These are phyloP conservation scores for Polyploca ridens DNA, from an alignment of 2,888 invertebrate genomes.

Conservation along the genomic window DNA sequence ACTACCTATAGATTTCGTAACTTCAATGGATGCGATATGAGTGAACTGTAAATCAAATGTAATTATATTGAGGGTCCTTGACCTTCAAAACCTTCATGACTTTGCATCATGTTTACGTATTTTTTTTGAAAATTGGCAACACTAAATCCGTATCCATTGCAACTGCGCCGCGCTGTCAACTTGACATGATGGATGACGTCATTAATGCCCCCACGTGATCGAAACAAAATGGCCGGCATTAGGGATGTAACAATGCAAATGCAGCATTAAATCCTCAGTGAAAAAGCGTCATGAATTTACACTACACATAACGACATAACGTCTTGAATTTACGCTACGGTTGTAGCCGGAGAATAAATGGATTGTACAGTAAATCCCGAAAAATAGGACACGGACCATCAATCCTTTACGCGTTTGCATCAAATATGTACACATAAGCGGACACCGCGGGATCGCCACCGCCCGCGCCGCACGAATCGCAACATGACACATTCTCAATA, in stretches of 20 bases:
- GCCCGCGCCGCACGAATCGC: conserved; percentile 50
- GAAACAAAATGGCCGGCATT: conserved; percentile 61
- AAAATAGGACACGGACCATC: conserved; percentile 64
- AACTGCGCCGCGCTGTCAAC: conserved; percentile 65
- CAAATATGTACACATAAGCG: conserved; percentile 69
- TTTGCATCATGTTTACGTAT: too few relatives aligned
- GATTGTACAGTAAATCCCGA: conserved; percentile 55
- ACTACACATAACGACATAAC: too few relatives aligned
- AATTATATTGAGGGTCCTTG: not conserved
- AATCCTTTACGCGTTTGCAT: conserved; percentile 70
- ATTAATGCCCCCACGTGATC: conserved; percentile 64
- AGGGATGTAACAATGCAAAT: conserved; percentile 48
- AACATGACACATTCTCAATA: conserved; percentile 69
- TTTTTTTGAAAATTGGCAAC: conserved; percentile 29
- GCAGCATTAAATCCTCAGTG: conserved; percentile 14
- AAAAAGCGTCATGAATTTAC: conserved; percentile 9
- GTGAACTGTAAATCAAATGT: too few relatives aligned
- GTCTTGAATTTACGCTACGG: conserved; percentile 21
- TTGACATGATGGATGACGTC: conserved; percentile 74
- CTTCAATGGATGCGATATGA: too few relatives aligned
- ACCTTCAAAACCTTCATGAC: not conserved
- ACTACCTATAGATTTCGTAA: not conserved
- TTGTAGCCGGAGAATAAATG: conserved; percentile 54
- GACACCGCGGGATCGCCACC: conserved; percentile 34
- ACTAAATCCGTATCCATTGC: conserved; percentile 57